Base-by-base conservation (phyloP, 2,113 vertebrate species). In the Oriolus oriolus region DNA sequence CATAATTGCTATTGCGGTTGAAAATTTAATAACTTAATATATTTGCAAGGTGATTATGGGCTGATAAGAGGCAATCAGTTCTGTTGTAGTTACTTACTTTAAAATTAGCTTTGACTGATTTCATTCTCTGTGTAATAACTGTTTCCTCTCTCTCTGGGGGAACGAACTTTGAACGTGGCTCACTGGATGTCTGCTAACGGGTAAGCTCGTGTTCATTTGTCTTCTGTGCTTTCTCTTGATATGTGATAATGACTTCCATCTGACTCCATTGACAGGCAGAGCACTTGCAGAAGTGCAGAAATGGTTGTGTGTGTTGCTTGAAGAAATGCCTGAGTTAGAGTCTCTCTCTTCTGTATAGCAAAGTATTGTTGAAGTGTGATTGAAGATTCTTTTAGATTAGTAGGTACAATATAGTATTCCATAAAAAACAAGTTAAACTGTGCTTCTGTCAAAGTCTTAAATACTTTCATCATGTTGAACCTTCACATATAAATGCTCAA, bases 71-170 rank as follows among this genome's bases (percentile, higher is more conserved):
- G 18, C 44, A 57, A 13, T 56, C 79, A 83, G 39, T 76, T 94
- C 21, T 31, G 9, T n/a, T 61, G 22, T 69, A 59, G n/a, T 68
- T 87, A 78, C 18, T 89, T 93, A 24, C 20, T 77, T 81, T 28
- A 52, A 90, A 83, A 74, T 71, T 26, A 59, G 16, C 20, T 88
- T 52, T 63, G 47, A 17, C 13, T 90, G 28, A 16, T 84, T 35
- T 56, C 1, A 15, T 69, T 66, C 16, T n/a, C 22, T 60, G n/a
- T 74, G 44, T 95, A 91, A 85, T 96, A 71, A 95, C 1, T 6
- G 8, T 95, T 84, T 93, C 60, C 41, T 95, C 50, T 94, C 66
- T 96, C 81, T 80, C 80, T 35, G 27, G 91, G 87, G 82, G 56
- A 52, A 74, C 57, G 39, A 90, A 69, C 86, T 73, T 77, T n/a